These are phyloP conservation scores for Mercenaria mercenaria DNA, from an alignment of 1,140 invertebrate genomes.

Conservation along the genomic window DNA sequence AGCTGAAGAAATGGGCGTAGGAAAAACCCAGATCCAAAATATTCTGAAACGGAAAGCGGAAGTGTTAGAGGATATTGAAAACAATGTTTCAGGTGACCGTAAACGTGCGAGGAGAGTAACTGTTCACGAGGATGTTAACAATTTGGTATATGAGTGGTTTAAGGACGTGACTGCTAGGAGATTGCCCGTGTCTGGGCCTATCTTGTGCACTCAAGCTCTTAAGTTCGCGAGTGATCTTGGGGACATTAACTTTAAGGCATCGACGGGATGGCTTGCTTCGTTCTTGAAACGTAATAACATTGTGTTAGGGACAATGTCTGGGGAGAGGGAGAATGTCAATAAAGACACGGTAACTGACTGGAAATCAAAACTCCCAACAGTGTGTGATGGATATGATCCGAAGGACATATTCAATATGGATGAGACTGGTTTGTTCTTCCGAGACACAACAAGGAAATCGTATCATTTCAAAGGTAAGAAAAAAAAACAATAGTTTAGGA, in stretches of 20 bases:
- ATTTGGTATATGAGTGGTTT: conserved; percentile 36
- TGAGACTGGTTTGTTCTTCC: conserved; percentile 68
- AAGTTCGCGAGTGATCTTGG: conserved; percentile 56
- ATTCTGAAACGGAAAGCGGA: conserved; percentile 41
- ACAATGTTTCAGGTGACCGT: conserved; percentile 14
- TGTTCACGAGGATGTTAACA: neutral
- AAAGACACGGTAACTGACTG: conserved; percentile 39
- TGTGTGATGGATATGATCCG: conserved; percentile 63
- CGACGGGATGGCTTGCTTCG: conserved; percentile 68
- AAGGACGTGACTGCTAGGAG: neutral
- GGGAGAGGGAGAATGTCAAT: conserved; percentile 60
- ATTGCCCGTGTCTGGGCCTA: conserved; percentile 46
- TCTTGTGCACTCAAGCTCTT: conserved; percentile 49
- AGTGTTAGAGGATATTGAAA: conserved; percentile 47
- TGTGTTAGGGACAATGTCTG: conserved; percentile 52
- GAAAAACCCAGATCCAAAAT: conserved; percentile 55
- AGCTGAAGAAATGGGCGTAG: conserved; percentile 44
- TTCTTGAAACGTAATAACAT: conserved; percentile 67
- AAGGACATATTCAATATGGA: conserved; percentile 71
- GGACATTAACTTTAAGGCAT: conserved; percentile 70
- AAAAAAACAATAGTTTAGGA: neutral
- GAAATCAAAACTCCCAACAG: conserved; percentile 30
- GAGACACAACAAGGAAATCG: neutral
- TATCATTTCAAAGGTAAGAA: neutral
- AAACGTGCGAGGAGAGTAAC: neutral